These are phyloP conservation scores for Eristalis pertinax DNA, from an alignment of 2,888 invertebrate genomes.

Conservation along the genomic window DNA sequence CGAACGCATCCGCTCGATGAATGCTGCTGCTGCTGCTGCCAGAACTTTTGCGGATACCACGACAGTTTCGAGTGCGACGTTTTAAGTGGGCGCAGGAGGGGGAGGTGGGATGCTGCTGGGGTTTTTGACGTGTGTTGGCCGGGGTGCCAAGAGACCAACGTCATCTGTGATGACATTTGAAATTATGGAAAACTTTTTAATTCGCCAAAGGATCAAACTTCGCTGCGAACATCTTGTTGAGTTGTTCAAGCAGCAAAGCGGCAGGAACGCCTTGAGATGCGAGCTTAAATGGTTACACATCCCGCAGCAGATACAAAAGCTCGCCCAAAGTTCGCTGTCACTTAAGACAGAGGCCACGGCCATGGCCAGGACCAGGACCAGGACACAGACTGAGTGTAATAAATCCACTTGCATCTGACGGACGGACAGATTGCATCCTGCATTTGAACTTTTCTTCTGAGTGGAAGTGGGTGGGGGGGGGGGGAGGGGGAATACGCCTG, in stretches of 20 bases:
- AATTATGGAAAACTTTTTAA: conserved; percentile 69
- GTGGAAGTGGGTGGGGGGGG: background rate
- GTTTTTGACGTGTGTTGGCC: background rate
- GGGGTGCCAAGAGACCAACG: conserved; percentile 25
- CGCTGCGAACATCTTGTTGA: conserved; percentile 55
- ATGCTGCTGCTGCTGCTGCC: conserved; percentile 30
- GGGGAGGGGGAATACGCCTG: conserved; percentile 9
- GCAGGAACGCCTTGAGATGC: conserved; percentile 38
- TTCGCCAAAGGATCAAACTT: conserved; percentile 41
- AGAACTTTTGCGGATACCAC: conserved; percentile 25
- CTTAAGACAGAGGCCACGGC: conserved; percentile 25
- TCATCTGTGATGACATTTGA: conserved; percentile 69
- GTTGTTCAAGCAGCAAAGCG: conserved; percentile 51
- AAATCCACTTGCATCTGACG: conserved; percentile 56
- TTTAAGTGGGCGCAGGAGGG: conserved; percentile 42
- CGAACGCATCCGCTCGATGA: conserved; percentile 7
- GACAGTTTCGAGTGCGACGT: conserved; percentile 23
- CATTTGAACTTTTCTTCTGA: conserved; percentile 34
- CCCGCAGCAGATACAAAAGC: conserved; percentile 7
- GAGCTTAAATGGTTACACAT: conserved; percentile 28
- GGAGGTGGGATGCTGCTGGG: conserved; percentile 13
- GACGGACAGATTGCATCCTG: conserved; percentile 59
- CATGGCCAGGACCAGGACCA: no score
- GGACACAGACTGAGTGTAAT: conserved; percentile 23
- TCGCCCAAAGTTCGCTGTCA: conserved; percentile 42